A percentile compares a stretch with the other conserved stretches of the same genome.
These are phyloP conservation scores for Meloe dianella DNA, from an alignment of 2,888 invertebrate species.

Conservation along the genomic window DNA sequence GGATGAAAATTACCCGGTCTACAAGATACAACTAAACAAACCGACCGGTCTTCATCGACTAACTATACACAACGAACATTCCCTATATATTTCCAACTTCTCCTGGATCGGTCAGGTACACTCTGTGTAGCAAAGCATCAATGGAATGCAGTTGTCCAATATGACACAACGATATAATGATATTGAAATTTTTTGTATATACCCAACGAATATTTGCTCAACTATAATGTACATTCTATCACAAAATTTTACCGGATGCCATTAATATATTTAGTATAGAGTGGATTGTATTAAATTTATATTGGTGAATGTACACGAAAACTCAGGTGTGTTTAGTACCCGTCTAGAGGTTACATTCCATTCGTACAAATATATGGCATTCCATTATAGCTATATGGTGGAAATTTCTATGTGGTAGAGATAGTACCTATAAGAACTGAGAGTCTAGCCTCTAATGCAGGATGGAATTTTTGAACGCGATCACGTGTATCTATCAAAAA, in stretches of 20 bases:
- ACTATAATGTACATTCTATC: slow-evolving; percentile 50
- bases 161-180: slow-evolving; percentile 23
- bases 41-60: slow-evolving; percentile 56
- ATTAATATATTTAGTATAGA: slow-evolving; percentile 15
- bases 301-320: slow-evolving; percentile 50
- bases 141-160: slow-evolving; percentile 56
- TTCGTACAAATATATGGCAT: slow-evolving; percentile 53
- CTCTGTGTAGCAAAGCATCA: slow-evolving; percentile 58
- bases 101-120: slow-evolving; percentile 59
- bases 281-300: slow-evolving; percentile 40
- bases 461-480: slow-evolving; percentile 6
- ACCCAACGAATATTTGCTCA: slow-evolving; percentile 43
- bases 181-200: background rate
- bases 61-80: slow-evolving; percentile 42
- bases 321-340: slow-evolving; percentile 61
- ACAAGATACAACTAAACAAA: slow-evolving; percentile 35
- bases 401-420: slow-evolving; percentile 48
- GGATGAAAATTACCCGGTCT: slow-evolving; percentile 2
- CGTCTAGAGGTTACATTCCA: slow-evolving; percentile 60
- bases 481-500: slow-evolving; percentile 21
- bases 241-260: slow-evolving; percentile 42
- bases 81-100: slow-evolving; percentile 52
- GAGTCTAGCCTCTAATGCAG: slow-evolving; percentile 39
- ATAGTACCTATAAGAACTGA: background rate
- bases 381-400: slow-evolving; percentile 51